Evolutionary conservation across 2,113 vertebrate species (phyloP), one percentile per base, ranked within the genome.

Genomic region (Polypterus senegalus): DNA sequence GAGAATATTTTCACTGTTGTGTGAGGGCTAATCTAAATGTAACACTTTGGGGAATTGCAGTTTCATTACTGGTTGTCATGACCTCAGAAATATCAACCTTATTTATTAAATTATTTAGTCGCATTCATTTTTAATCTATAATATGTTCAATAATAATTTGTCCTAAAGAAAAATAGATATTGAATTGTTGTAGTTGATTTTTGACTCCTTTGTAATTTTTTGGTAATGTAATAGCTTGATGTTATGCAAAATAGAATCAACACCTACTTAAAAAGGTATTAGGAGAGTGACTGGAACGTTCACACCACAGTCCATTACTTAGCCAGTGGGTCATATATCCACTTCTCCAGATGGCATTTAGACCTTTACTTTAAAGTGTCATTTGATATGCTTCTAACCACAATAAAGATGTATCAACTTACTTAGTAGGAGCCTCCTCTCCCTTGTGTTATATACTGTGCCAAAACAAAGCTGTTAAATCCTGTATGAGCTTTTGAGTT

Each of bases 321-420:
- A 78, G 81, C 56, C 59, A 67, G 63, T 74, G 74, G 71, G 64
- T 78, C 75, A 65, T 63, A 9, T 61, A 67, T 73, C 73, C 76
- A 57, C 65, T 61, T 61, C 61, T 71, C 68, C 74, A 81, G 75
- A 83, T 79, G 77, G 73, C 69, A 77, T 71, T 70, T 63, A 61
- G 49, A 67, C 44, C 64, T 2, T 0, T 48, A 48, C 69, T 81
- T 73, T 73, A 74, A 77, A 74, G 68, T 61, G 69, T 66, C 68
- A 77, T 62, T 68, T 59, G 77, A 79, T 74, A 70, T 74, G 73
- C 56, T 46, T 66, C 69, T 57, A 55, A 8, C 59, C 71, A 56
- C 64, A 3, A 3, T 44, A 60, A 6, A 27, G 58, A 67, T 61
- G 61, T 43, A 1, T 59, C 73, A 70, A 65, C 67, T 63, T 65